A percentile compares a stretch with the other conserved stretches of the same genome.
Evolutionary conservation across 2,113 vertebrate genomes (phyloP).

Genomic region (Clinocottus analis): DNA sequence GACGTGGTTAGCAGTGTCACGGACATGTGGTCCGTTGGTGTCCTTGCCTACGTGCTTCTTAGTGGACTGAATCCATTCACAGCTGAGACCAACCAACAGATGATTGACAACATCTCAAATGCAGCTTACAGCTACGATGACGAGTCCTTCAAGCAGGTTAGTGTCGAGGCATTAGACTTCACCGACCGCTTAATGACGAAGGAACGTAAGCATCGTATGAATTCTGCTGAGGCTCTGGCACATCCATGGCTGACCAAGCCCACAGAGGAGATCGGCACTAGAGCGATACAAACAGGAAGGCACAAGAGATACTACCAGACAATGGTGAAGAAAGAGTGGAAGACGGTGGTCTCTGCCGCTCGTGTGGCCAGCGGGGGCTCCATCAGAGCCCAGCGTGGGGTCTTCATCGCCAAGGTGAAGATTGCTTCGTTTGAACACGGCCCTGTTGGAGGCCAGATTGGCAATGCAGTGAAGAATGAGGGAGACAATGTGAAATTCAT

Average conservation of each 20-base stretch:
- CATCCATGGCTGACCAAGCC: slow-evolving; percentile 92
- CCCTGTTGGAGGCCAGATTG: slow-evolving; percentile 91
- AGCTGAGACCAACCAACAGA: slow-evolving; percentile 97
- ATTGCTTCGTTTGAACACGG: slow-evolving; percentile 97
- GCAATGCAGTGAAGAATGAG: slow-evolving; percentile 88
- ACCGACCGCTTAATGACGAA: slow-evolving; percentile 94
- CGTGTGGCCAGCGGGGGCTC: slow-evolving; percentile 94
- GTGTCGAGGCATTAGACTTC: slow-evolving; percentile 94
- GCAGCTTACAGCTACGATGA: slow-evolving; percentile 97
- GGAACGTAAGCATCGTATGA: slow-evolving; percentile 96
- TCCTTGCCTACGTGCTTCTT: slow-evolving; percentile 92
- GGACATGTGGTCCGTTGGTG: slow-evolving; percentile 98
- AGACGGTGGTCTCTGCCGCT: slow-evolving; percentile 92
- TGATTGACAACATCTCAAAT: slow-evolving; percentile 95
- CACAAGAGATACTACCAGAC: slow-evolving; percentile 96
- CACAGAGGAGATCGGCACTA: slow-evolving; percentile 88
- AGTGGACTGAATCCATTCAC: slow-evolving; percentile 96
- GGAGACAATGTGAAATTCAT: slow-evolving; percentile 89
- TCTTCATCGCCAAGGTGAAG: slow-evolving; percentile 94
- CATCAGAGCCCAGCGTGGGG: slow-evolving; percentile 92
- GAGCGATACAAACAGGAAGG: slow-evolving; percentile 89
- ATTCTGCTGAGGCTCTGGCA: slow-evolving; percentile 91
- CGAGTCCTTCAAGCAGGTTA: slow-evolving; percentile 92
- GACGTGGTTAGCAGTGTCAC: slow-evolving; percentile 94
- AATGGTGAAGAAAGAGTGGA: slow-evolving; percentile 94